These are phyloP conservation scores for Kryptopterus vitreolus DNA, from an alignment of 2,797 vertebrate genomes.

Conservation along the genomic window DNA sequence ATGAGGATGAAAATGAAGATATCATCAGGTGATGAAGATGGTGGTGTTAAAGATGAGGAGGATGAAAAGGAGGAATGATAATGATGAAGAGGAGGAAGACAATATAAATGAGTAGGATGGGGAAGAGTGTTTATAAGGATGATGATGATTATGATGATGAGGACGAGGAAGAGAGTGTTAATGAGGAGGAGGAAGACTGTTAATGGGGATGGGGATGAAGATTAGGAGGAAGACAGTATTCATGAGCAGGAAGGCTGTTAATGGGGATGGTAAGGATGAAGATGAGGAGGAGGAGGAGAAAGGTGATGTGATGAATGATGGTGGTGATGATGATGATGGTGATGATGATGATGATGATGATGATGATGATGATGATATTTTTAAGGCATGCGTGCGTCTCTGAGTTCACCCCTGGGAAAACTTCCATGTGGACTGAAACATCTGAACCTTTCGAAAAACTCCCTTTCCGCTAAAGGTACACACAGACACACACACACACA, in stretches of 20 bases:
- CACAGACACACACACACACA: neutral
- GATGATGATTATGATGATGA: neutral
- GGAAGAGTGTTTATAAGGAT: too few relatives aligned
- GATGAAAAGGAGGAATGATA: too few relatives aligned
- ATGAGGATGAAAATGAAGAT: neutral
- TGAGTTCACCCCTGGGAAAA: constrained; percentile 88
- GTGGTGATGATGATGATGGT: neutral
- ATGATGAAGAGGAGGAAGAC: too few relatives aligned
- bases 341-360: neutral
- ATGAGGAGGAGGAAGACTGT: too few relatives aligned
- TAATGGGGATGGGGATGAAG: too few relatives aligned
- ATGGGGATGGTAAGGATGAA: neutral
- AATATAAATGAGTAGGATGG: too few relatives aligned
- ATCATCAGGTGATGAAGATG: neutral
- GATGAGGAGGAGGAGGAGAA: too few relatives aligned
- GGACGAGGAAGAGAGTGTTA: neutral
- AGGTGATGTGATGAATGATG: neutral
- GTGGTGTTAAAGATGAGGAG: neutral
- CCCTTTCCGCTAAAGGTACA: constrained; percentile 88
- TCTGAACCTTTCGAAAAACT: constrained; percentile 89
- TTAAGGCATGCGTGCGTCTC: constrained; percentile 82
- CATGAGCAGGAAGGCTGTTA: too few relatives aligned
- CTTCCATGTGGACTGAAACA: constrained; percentile 88
- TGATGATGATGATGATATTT: neutral
- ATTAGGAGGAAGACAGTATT: too few relatives aligned